Percentiles rank a stretch among this genome's conserved stretches.
Evolutionary conservation across 2,797 vertebrate genomes (phyloP).

Genomic region (Squalus acanthias): DNA sequence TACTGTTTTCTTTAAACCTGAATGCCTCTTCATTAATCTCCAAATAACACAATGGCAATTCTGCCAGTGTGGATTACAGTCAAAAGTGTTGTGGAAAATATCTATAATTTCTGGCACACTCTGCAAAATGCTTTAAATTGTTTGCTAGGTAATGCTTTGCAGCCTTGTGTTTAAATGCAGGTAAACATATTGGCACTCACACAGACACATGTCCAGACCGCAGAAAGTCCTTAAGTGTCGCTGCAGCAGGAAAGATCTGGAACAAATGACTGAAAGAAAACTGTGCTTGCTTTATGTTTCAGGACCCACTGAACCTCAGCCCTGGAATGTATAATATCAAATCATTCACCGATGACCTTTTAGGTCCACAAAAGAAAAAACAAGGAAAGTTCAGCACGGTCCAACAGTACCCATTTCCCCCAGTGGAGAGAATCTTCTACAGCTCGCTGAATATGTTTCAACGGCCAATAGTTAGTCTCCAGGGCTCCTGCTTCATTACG

Average conservation of each 20-base stretch:
- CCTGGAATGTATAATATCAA: slow-evolving; percentile 43
- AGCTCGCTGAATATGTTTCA: slow-evolving; percentile 52
- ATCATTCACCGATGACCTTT: slow-evolving; percentile 53
- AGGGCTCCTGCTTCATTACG: neutral
- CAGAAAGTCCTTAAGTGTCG: neutral
- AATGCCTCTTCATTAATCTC: neutral
- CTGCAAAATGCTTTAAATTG: neutral
- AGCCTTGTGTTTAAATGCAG: neutral
- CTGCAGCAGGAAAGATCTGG: neutral
- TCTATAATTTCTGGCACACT: neutral
- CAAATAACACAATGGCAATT: neutral
- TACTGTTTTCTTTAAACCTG: neutral
- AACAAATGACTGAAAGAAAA: neutral
- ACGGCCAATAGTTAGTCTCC: slow-evolving; percentile 48
- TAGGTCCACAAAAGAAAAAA: slow-evolving; percentile 50
- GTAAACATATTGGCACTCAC: neutral
- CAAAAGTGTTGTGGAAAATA: neutral
- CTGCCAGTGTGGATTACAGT: too few relatives aligned
- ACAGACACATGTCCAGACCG: neutral
- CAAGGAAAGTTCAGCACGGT: slow-evolving; percentile 56
- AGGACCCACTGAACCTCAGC: slow-evolving; percentile 49
- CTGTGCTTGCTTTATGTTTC: neutral
- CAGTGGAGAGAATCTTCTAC: slow-evolving; percentile 56
- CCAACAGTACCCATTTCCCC: slow-evolving; percentile 45
- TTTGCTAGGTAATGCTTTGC: neutral